Conservation (phyloP, 2,797 vertebrate species). For the Champsocephalus esox region DNA sequence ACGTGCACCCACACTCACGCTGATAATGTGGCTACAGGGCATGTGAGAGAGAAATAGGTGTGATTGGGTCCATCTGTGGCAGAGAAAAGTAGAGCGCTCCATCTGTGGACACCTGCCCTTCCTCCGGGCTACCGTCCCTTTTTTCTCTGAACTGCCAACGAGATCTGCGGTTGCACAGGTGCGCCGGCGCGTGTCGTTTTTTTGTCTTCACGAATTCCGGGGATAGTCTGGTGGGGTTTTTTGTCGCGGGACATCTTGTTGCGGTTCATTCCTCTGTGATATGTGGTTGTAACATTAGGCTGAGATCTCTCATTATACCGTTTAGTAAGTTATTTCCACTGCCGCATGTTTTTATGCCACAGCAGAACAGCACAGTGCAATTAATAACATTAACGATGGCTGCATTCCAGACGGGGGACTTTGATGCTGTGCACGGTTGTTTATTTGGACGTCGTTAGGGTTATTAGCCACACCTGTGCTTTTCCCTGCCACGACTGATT, state of each 20-base stretch:
- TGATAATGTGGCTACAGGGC: constrained; percentile 66
- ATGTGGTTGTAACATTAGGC: background rate
- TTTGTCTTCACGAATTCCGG: constrained; percentile 29
- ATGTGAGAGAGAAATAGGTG: constrained; percentile 78
- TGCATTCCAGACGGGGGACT: background rate
- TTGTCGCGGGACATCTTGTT: constrained; percentile 1
- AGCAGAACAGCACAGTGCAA: constrained; percentile 1
- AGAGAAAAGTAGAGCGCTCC: constrained; percentile 61
- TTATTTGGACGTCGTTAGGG: constrained; percentile 3
- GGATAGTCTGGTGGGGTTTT: constrained; percentile 19
- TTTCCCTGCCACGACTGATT: constrained; percentile 12
- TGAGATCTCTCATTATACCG: background rate
- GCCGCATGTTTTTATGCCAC: background rate
- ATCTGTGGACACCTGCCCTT: constrained; percentile 82
- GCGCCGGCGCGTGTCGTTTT: constrained; percentile 36
- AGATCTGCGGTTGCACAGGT: constrained; percentile 73
- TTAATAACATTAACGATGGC: constrained; percentile 9
- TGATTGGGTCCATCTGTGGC: constrained; percentile 81
- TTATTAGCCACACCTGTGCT: constrained; percentile 22
- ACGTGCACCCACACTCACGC: constrained; percentile 28
- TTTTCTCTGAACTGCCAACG: constrained; percentile 69
- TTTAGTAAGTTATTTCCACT: background rate
- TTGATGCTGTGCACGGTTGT: background rate
- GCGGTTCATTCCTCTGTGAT: constrained; percentile 21
- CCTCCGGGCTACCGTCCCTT: constrained; percentile 69